A percentile compares a stretch with the other conserved stretches of the same genome.
Evolutionary conservation across 2,113 vertebrate genomes (phyloP).

Genomic region (Aspidoscelis tigris): DNA sequence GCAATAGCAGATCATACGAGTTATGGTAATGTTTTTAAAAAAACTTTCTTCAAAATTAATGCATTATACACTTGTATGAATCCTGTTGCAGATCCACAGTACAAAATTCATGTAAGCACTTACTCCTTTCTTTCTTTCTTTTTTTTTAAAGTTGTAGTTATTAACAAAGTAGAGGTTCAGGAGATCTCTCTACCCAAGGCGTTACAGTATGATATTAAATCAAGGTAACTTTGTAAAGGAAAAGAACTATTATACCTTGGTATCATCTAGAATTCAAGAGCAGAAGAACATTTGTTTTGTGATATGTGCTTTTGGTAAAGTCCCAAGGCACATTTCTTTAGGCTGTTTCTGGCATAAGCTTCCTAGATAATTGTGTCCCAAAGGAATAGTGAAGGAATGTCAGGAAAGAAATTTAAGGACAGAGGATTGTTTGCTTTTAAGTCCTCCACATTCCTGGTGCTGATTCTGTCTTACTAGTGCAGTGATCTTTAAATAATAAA

Average conservation of each 20-base stretch:
- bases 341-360: neutral
- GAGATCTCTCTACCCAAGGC: too few species aligned
- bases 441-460: neutral
- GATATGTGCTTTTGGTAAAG: neutral
- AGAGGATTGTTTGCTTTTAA: neutral
- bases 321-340: neutral
- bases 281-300: neutral
- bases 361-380: neutral
- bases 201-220: too few species aligned
- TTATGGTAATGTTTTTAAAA: too few species aligned
- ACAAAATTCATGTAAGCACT: too few species aligned
- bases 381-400: conserved; percentile 1
- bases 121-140: too few species aligned
- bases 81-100: too few species aligned
- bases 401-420: conserved; percentile 10
- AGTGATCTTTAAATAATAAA: conserved; percentile 28
- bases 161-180: too few species aligned
- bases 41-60: too few species aligned
- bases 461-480: neutral
- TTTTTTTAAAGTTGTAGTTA: too few species aligned
- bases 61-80: too few species aligned
- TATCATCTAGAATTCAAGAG: conserved; percentile 20
- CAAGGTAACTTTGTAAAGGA: too few species aligned
- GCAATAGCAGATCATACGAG: too few species aligned
- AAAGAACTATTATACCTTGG: neutral